phyloP scores from a whole-genome alignment of 1,140 invertebrate genomes.

The Branchinecta lynchi region DNA sequence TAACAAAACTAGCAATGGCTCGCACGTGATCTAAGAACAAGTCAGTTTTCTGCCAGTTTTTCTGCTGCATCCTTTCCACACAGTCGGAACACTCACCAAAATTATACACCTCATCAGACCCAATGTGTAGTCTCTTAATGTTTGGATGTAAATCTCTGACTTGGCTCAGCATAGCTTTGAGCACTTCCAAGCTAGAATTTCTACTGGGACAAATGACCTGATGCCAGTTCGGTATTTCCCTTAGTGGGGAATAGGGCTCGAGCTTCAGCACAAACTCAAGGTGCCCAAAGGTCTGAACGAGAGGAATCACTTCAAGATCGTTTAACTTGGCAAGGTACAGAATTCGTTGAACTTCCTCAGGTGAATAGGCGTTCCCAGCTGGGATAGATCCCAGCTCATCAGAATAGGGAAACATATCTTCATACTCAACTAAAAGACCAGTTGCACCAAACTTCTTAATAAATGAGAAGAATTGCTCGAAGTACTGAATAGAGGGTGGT shows the following conservation, averaged over 20 bases:
- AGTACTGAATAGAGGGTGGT: conserved; percentile 46
- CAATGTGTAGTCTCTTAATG: conserved; percentile 33
- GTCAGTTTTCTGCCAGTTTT: conserved; percentile 33
- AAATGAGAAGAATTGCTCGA: conserved; percentile 41
- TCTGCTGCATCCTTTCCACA: conserved; percentile 30
- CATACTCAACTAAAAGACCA: conserved; percentile 81
- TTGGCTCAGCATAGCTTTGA: conserved; percentile 38
- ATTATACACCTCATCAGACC: conserved; percentile 36
- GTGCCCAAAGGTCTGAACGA: conserved; percentile 92
- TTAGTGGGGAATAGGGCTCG: conserved; percentile 50
- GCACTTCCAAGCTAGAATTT: conserved; percentile 34
- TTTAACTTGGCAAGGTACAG: conserved; percentile 44
- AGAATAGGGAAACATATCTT: conserved; percentile 91
- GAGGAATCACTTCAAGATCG: conserved; percentile 64
- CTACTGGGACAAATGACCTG: conserved; percentile 49
- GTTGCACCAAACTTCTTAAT: conserved; percentile 56
- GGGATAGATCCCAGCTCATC: conserved; percentile 47
- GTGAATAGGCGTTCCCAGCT: conserved; percentile 59
- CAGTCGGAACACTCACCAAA: conserved; percentile 35
- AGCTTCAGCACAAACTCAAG: conserved; percentile 78
- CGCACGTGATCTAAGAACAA: conserved; percentile 38
- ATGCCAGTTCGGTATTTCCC: conserved; percentile 58
- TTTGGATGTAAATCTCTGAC: conserved; percentile 29
- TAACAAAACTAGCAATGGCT: conserved; percentile 33
- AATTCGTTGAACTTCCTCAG: conserved; percentile 47